Conservation (phyloP, 2,888 invertebrate species). For the Tinea trinotella region DNA sequence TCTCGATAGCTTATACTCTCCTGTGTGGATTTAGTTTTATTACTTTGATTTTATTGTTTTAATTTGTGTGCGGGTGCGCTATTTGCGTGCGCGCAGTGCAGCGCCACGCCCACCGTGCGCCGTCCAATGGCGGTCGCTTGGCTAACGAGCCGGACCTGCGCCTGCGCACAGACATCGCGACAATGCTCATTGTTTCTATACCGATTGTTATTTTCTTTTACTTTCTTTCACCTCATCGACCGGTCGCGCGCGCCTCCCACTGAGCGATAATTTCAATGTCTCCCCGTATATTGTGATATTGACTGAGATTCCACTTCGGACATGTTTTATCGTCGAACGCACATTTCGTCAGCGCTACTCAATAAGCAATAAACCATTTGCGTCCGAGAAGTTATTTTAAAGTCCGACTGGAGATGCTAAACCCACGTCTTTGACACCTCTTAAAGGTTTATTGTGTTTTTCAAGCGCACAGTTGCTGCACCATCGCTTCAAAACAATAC, state of each 20-base stretch:
- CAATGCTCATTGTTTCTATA: constrained; percentile 65
- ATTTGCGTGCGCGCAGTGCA: constrained; percentile 70
- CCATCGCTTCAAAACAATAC: background rate
- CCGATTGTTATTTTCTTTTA: constrained; percentile 62
- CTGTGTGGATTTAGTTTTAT: constrained; percentile 58
- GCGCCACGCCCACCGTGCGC: constrained; percentile 51
- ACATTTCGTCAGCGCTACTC: constrained; percentile 66
- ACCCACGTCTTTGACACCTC: constrained; percentile 65
- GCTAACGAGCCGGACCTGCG: constrained; percentile 44
- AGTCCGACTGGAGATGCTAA: constrained; percentile 52
- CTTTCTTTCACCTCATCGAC: constrained; percentile 45
- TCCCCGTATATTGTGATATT: constrained; percentile 63
- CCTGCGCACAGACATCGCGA: constrained; percentile 44
- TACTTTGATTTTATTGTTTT: constrained; percentile 71
- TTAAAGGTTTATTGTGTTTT: constrained; percentile 68
- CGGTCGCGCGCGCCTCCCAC: constrained; percentile 57
- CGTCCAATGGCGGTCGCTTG: constrained; percentile 51
- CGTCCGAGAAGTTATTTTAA: constrained; percentile 67
- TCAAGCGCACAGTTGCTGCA: constrained; percentile 34
- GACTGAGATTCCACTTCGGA: constrained; percentile 63
- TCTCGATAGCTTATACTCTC: constrained; percentile 58
- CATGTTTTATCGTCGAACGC: constrained; percentile 63
- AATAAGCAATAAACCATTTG: constrained; percentile 72
- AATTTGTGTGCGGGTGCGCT: constrained; percentile 70
- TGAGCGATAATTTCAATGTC: constrained; percentile 68